phyloP scores from a whole-genome alignment of 2,888 invertebrate genomes.

The Vannuccia rotundouncinata region DNA sequence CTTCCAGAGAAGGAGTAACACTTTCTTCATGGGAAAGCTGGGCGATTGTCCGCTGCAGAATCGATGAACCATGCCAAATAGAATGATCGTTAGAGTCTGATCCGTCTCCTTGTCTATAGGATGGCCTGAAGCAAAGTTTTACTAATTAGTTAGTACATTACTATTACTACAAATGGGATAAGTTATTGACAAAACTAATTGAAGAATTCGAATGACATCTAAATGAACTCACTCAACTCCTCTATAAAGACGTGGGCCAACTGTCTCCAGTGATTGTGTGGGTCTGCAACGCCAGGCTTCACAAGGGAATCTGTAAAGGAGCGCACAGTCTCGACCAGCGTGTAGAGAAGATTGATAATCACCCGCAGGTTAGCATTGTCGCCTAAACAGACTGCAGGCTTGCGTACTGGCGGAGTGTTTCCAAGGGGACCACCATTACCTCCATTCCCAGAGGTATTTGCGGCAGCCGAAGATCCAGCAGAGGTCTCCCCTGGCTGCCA shows the following conservation, averaged over 20 bases:
- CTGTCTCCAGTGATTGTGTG: conserved; percentile 45
- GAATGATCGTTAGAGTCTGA: conserved; percentile 75
- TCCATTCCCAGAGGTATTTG: conserved; percentile 23
- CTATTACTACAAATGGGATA: too few species aligned
- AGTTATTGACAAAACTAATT: background rate
- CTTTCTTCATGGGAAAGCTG: conserved; percentile 97
- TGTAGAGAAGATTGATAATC: conserved; percentile 83
- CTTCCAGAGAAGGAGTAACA: conserved; percentile 88
- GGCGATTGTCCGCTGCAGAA: conserved; percentile 91
- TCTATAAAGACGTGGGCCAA: conserved; percentile 61
- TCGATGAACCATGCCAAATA: conserved; percentile 88
- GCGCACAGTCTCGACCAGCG: conserved; percentile 86
- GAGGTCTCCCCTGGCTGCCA: background rate
- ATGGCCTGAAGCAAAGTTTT: background rate
- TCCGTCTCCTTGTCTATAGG: conserved; percentile 62
- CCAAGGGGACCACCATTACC: background rate
- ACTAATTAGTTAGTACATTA: too few species aligned
- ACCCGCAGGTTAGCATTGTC: conserved; percentile 82
- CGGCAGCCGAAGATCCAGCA: conserved; percentile 11
- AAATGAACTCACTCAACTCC: conserved; percentile 61
- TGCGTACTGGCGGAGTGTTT: conserved; percentile 45
- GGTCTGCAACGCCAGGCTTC: background rate
- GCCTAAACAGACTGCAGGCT: conserved; percentile 71
- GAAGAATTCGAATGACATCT: background rate
- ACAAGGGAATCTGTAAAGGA: background rate